phyloP scores from a whole-genome alignment of 2,113 vertebrate species.

The Oostethus manadensis region DNA sequence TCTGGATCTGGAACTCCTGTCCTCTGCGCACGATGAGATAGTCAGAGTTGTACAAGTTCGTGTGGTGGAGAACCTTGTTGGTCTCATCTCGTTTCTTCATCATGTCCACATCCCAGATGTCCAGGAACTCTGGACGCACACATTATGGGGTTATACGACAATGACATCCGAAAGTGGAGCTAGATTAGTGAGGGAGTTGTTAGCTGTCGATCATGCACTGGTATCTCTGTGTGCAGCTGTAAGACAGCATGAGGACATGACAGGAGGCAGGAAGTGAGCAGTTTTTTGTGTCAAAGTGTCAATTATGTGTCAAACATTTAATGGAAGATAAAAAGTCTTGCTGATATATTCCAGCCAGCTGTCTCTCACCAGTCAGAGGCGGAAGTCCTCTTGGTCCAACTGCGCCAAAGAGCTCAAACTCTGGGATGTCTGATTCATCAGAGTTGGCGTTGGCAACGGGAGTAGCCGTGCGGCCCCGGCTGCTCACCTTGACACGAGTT shows the following conservation, averaged over 20 bases:
- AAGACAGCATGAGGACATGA: background rate
- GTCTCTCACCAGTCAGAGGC: constrained; percentile 74
- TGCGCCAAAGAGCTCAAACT: constrained; percentile 74
- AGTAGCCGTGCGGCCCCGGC: constrained; percentile 72
- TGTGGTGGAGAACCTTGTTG: constrained; percentile 84
- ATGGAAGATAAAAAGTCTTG: background rate
- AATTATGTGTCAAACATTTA: constrained; percentile 7
- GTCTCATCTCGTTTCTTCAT: constrained; percentile 64
- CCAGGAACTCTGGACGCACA: constrained; percentile 69
- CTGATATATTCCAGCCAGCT: background rate
- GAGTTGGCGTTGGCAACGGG: constrained; percentile 77
- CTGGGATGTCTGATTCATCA: constrained; percentile 71
- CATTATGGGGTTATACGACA: background rate
- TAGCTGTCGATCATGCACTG: background rate
- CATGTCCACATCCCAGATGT: constrained; percentile 74
- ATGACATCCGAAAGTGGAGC: background rate
- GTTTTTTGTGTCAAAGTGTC: constrained; percentile 18
- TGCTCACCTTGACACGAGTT: constrained; percentile 38
- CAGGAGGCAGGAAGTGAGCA: constrained; percentile 25
- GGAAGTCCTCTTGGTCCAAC: constrained; percentile 71
- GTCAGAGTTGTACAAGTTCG: constrained; percentile 68
- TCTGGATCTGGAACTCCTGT: constrained; percentile 80
- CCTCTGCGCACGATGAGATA: constrained; percentile 83
- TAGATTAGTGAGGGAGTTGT: background rate
- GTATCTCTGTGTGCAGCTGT: constrained; percentile 10